Conservation (phyloP, 2,888 invertebrate species). For the Diaphora mendica region DNA sequence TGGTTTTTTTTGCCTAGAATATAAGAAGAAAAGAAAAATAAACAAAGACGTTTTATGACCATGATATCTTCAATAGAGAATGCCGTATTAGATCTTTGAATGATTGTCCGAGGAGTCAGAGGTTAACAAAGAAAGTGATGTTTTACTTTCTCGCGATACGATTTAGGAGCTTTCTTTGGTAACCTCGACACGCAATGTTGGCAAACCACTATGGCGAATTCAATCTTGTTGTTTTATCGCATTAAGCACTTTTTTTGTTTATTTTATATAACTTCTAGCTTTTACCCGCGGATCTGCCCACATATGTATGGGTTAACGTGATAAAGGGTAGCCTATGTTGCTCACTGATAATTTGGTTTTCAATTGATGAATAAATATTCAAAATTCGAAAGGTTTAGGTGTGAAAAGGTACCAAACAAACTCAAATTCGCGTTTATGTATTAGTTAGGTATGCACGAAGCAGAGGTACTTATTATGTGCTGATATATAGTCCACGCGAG, state of each 20-base stretch:
- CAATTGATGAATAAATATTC: too few species aligned
- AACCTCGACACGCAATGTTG: neutral
- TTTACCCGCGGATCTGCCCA: too few species aligned
- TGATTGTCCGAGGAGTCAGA: constrained; percentile 12
- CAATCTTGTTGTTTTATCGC: neutral
- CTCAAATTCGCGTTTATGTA: too few species aligned
- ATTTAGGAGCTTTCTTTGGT: constrained; percentile 1
- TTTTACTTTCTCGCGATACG: constrained; percentile 4
- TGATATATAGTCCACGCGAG: too few species aligned
- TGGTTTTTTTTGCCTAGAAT: neutral
- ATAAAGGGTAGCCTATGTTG: too few species aligned
- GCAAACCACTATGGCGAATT: neutral
- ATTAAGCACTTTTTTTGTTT: neutral
- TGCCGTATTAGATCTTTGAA: constrained; percentile 11
- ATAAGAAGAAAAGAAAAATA: neutral
- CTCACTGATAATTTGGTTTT: too few species aligned
- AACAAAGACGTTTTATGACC: neutral
- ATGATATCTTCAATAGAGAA: neutral
- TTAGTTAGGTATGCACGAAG: too few species aligned
- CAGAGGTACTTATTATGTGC: too few species aligned
- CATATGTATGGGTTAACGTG: too few species aligned
- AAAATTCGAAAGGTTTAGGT: too few species aligned
- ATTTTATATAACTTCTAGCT: too few species aligned
- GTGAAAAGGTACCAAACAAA: too few species aligned
- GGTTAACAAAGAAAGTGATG: constrained; percentile 12